phyloP scores from a whole-genome alignment of 2,113 vertebrate species.

The Rynchops niger region DNA sequence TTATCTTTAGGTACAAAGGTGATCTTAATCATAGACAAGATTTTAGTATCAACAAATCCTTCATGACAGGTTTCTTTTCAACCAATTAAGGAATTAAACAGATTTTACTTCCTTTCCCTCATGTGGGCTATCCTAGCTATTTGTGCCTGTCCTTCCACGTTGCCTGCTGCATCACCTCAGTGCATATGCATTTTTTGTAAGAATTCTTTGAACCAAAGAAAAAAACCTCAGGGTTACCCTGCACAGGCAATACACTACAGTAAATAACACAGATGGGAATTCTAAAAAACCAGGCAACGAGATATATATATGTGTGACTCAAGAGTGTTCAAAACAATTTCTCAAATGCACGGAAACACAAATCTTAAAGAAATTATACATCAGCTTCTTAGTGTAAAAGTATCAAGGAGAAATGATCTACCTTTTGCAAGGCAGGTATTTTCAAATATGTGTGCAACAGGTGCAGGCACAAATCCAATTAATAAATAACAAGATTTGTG shows the following conservation, averaged over 20 bases:
- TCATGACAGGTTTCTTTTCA: background rate
- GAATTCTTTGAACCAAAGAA: background rate
- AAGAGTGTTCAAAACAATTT: conserved; percentile 63
- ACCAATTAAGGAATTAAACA: background rate
- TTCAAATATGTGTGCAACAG: conserved; percentile 63
- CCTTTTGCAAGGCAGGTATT: conserved; percentile 62
- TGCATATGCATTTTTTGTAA: background rate
- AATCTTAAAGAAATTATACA: conserved; percentile 56
- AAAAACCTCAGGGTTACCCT: background rate
- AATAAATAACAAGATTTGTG: conserved; percentile 70
- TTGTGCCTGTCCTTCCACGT: background rate
- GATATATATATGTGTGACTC: background rate
- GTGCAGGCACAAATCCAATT: conserved; percentile 65
- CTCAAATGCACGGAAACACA: conserved; percentile 59
- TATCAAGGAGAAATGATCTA: conserved; percentile 25
- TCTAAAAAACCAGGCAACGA: conserved; percentile 4
- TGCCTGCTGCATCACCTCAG: background rate
- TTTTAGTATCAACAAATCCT: background rate
- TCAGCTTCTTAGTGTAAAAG: conserved; percentile 50
- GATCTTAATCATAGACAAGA: background rate
- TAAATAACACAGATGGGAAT: background rate
- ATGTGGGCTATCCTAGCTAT: background rate
- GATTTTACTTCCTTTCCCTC: background rate
- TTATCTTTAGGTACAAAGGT: background rate
- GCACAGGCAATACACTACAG: background rate